Percentiles rank a stretch among this genome's conserved stretches.
phyloP scores from a whole-genome alignment of 2,888 invertebrate genomes.

The Mythimna albipuncta region DNA sequence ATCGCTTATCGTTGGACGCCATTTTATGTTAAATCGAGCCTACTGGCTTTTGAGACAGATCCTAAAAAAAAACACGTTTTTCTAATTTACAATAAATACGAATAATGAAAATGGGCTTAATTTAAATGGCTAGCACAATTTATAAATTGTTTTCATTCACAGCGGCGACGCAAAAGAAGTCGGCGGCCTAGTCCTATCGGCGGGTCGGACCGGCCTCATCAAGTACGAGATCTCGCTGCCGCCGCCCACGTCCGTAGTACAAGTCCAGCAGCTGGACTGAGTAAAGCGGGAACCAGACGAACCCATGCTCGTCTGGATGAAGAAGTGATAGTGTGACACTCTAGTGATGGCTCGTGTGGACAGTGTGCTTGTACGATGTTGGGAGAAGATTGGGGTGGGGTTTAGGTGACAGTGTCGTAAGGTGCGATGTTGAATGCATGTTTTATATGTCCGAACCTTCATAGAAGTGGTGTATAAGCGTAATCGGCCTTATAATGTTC shows the following conservation, averaged over 20 bases:
- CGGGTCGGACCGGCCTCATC: conserved; percentile 87
- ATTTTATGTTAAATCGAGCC: too few species aligned
- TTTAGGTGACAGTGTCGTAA: background rate
- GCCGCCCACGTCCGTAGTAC: conserved; percentile 86
- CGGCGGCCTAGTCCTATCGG: conserved; percentile 83
- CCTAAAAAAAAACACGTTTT: too few species aligned
- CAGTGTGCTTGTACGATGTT: conserved; percentile 44
- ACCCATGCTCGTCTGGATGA: conserved; percentile 61
- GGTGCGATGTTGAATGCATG: conserved; percentile 11
- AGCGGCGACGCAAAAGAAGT: conserved; percentile 86
- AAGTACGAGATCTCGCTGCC: conserved; percentile 91
- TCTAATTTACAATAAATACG: too few species aligned
- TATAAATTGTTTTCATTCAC: conserved; percentile 37
- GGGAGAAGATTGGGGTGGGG: background rate
- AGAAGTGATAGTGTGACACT: conserved; percentile 60
- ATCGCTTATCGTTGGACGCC: too few species aligned
- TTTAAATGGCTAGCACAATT: too few species aligned
- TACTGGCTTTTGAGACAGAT: too few species aligned
- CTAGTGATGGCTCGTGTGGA: conserved; percentile 30
- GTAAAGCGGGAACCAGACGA: conserved; percentile 68
- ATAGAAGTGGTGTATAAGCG: background rate
- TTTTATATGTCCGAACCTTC: background rate
- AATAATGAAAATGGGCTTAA: too few species aligned
- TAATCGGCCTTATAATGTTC: too few species aligned
- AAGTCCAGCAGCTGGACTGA: conserved; percentile 89